Evolutionary conservation across 2,797 vertebrate genomes (phyloP).

Genomic region (Protonibea diacanthus): DNA sequence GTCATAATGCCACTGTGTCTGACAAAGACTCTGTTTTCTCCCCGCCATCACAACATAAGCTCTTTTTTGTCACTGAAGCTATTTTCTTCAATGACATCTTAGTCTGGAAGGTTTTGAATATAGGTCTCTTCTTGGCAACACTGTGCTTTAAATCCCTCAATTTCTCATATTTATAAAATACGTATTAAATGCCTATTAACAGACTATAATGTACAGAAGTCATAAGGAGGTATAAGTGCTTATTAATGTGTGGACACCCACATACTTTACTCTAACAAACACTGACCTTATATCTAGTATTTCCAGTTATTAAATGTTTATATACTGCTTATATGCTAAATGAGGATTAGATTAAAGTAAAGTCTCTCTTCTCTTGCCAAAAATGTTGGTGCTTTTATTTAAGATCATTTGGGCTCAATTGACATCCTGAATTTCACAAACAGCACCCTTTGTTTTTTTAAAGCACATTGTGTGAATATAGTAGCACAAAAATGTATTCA

Average conservation of each 20-base stretch:
- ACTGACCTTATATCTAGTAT: neutral
- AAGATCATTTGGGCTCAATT: neutral
- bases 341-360: neutral
- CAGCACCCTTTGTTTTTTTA: neutral
- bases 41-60: slow-evolving; percentile 12
- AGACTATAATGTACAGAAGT: neutral
- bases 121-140: neutral
- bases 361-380: neutral
- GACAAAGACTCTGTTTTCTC: neutral
- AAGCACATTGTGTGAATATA: neutral
- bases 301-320: neutral
- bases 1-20: slow-evolving; percentile 39
- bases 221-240: neutral
- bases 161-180: neutral
- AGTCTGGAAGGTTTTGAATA: slow-evolving; percentile 13
- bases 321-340: neutral
- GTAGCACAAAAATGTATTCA: neutral
- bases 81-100: slow-evolving; percentile 8
- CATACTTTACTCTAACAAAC: neutral
- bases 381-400: neutral
- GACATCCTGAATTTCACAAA: neutral
- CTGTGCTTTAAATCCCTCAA: neutral
- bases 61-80: slow-evolving; percentile 3
- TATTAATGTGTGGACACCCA: neutral
- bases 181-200: neutral